Evolutionary conservation across 23 tunicate species (phyloP), one percentile per base, ranked within the genome.

Genomic region (Trididemnum nubilum): DNA sequence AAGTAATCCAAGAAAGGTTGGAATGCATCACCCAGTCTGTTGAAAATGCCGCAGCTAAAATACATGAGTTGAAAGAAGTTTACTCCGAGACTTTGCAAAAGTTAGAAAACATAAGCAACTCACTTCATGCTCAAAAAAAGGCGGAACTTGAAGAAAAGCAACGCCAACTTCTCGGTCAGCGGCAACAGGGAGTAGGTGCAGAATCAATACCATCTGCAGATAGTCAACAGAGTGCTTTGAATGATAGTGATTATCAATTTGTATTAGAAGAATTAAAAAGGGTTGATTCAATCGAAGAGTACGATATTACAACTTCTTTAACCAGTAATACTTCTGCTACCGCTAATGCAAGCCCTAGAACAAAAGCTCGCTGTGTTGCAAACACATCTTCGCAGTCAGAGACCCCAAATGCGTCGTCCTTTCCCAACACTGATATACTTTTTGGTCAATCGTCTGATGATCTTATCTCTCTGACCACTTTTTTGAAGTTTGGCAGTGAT

Each of bases 121-220:
- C 81, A 7, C 65, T 87, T 24, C 92, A 87, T 44, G 82, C 34
- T n/a, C 31, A 60, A 2, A 63, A 85, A 2, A 60, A 64, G 26
- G 12, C 34, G 5, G 32, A 5, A 7, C 26, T 22, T 21, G 4
- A 33, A 2, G 59, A 74, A 0, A 22, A 54, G 2, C 27, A 77
- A 7, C 36, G 12, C 7, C 2, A 28, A 38, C 3, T 77, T 33
- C 83, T 88, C 2, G 93, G 93, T 1, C 64, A 51, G 34, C 51
- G 93, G 23, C 89, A 66, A 34, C 78, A 74, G 4, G 93, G 93
- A 49, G 93, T 88, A 2, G 93, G 93, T 15, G 93, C 93, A 25
- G 93, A 88, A 82, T 44, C 74, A 25, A n/a, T n/a, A n/a, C n/a
- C n/a, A n/a, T n/a, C n/a, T n/a, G n/a, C n/a, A n/a, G n/a, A n/a